Percentiles rank a stretch among this genome's conserved stretches.
These are phyloP conservation scores for Scatophagus argus DNA, from an alignment of 2,113 vertebrate species.

Conservation along the genomic window DNA sequence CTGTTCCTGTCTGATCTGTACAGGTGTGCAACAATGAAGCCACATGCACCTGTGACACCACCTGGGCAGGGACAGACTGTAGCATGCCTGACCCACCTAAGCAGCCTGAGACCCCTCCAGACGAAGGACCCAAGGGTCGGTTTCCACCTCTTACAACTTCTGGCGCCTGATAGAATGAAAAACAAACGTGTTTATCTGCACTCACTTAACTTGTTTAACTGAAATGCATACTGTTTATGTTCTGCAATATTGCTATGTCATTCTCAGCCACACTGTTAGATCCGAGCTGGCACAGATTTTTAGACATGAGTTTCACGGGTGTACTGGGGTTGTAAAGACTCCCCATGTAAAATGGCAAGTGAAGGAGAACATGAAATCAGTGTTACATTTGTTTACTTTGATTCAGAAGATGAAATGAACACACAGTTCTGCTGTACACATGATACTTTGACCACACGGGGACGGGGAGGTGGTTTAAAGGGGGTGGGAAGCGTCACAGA, in stretches of 20 bases:
- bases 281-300: constrained; percentile 37
- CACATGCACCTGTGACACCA: constrained; percentile 94
- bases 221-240: constrained; percentile 27
- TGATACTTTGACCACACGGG: constrained; percentile 45
- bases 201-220: constrained; percentile 15
- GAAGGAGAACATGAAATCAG: constrained; percentile 37
- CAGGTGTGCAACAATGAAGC: constrained; percentile 99
- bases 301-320: constrained; percentile 38
- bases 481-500: constrained; percentile 34
- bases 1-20: constrained; percentile 32
- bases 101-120: constrained; percentile 83
- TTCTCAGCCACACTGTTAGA: constrained; percentile 39
- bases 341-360: constrained; percentile 2
- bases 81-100: constrained; percentile 95
- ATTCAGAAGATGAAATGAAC: constrained; percentile 37
- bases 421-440: constrained; percentile 40
- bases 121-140: constrained; percentile 97
- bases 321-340: constrained; percentile 20
- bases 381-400: constrained; percentile 40
- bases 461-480: constrained; percentile 27
- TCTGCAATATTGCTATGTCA: constrained; percentile 28
- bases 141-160: constrained; percentile 74
- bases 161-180: constrained; percentile 21
- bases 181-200: constrained; percentile 14
- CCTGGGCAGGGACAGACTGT: constrained; percentile 98